Conservation (phyloP, 2,888 invertebrate species). For the Himalopsyche japonica region DNA sequence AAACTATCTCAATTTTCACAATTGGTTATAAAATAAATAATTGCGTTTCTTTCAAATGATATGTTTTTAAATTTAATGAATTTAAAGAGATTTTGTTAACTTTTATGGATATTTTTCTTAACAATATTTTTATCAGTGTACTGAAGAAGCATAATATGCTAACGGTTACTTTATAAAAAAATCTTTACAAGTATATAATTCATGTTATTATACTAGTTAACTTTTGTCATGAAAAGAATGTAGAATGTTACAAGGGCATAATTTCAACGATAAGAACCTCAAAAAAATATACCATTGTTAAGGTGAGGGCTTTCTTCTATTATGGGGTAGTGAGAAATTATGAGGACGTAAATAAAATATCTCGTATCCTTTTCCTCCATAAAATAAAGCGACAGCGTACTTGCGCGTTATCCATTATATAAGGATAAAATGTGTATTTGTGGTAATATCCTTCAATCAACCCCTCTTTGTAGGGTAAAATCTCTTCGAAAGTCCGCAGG, state of each 20-base stretch:
- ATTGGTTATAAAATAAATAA: too few species aligned
- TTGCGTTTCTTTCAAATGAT: too few species aligned
- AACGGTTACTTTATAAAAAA: not conserved
- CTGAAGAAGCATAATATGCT: not conserved
- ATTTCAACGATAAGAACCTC: slow-evolving; percentile 24
- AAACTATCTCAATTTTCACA: too few species aligned
- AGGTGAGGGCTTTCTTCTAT: slow-evolving; percentile 30
- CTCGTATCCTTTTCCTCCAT: slow-evolving; percentile 24
- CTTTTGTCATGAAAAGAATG: not conserved
- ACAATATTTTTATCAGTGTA: too few species aligned
- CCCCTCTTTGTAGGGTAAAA: slow-evolving; percentile 7
- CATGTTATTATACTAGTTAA: not conserved
- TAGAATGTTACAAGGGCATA: slow-evolving; percentile 16
- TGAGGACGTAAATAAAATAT: slow-evolving; percentile 33
- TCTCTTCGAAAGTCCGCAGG: not conserved
- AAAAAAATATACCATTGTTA: slow-evolving; percentile 28
- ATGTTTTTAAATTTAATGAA: too few species aligned
- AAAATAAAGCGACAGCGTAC: slow-evolving; percentile 15
- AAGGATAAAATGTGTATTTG: slow-evolving; percentile 19
- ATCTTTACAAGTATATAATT: not conserved
- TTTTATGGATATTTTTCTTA: too few species aligned
- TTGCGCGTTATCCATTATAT: not conserved
- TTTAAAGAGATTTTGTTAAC: too few species aligned
- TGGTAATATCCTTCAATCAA: slow-evolving; percentile 31
- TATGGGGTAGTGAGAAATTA: slow-evolving; percentile 32